These are phyloP conservation scores for Cariama cristata DNA, from an alignment of 2,113 vertebrate species.

Conservation along the genomic window DNA sequence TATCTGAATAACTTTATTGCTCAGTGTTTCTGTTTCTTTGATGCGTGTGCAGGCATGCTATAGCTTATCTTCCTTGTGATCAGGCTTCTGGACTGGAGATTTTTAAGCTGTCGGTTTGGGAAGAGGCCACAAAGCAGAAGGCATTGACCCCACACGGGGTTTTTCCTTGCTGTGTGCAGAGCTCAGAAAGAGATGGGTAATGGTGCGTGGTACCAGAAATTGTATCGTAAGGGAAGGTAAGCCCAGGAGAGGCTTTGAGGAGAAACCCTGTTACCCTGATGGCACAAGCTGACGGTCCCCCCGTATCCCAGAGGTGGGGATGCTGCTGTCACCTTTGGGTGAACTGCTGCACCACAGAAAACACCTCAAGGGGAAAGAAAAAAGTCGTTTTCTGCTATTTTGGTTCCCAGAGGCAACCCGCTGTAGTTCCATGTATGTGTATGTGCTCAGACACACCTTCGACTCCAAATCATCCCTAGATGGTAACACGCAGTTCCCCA, in stretches of 20 bases:
- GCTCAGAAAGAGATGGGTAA: not conserved
- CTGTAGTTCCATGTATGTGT: not conserved
- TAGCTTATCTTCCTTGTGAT: not conserved
- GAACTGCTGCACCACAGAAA: not conserved
- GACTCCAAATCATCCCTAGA: accelerated
- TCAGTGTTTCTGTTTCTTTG: not conserved
- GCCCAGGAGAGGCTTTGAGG: not conserved
- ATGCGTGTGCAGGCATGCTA: not conserved
- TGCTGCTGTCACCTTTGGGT: not conserved
- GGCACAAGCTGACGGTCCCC: not conserved
- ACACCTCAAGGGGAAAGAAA: not conserved
- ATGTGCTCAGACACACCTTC: not conserved
- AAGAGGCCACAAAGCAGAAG: not conserved
- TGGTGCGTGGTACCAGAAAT: not conserved
- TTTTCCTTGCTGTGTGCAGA: not conserved
- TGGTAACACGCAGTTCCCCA: accelerated
- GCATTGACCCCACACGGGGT: accelerated
- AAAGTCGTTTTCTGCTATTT: not conserved
- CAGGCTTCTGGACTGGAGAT: not conserved
- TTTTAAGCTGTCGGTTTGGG: not conserved
- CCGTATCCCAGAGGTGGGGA: accelerated
- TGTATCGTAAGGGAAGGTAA: accelerated
- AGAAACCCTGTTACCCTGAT: not conserved
- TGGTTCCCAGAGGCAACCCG: not conserved
- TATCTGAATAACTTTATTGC: not conserved